Conservation (phyloP, 2,113 vertebrate species). For the Halichoerus grypus region DNA sequence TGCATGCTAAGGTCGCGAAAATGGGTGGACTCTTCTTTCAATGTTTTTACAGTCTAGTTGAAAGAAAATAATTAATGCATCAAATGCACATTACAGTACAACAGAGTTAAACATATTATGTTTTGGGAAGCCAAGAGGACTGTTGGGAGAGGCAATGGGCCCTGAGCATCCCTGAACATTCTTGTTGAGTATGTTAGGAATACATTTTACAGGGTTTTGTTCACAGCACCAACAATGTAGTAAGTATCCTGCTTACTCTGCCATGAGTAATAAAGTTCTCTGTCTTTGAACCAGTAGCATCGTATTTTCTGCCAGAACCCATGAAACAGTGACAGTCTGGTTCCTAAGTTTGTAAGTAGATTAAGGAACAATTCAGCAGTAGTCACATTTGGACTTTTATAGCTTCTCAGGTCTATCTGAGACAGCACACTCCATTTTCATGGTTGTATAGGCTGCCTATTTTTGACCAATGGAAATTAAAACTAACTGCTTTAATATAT, state of each 20-base stretch:
- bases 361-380: background rate
- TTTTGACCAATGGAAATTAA: background rate
- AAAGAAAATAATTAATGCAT: background rate
- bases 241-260: background rate
- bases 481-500: background rate
- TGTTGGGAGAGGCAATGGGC: fast-evolving
- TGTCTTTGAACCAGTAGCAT: background rate
- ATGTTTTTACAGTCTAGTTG: background rate
- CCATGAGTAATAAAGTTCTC: background rate
- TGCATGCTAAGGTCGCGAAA: background rate
- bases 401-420: background rate
- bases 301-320: background rate
- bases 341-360: background rate
- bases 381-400: background rate
- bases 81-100: background rate
- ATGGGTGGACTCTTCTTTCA: too few relatives aligned
- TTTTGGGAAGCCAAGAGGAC: background rate
- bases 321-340: background rate
- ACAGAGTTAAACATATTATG: background rate
- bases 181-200: background rate
- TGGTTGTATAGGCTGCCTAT: background rate
- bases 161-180: fast-evolving
- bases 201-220: fast-evolving
- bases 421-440: background rate
- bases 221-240: background rate